A percentile compares a stretch with the other conserved stretches of the same genome.
Evolutionary conservation across 2,888 invertebrate species (phyloP).

Genomic region (Himalopsyche kuldschensis): DNA sequence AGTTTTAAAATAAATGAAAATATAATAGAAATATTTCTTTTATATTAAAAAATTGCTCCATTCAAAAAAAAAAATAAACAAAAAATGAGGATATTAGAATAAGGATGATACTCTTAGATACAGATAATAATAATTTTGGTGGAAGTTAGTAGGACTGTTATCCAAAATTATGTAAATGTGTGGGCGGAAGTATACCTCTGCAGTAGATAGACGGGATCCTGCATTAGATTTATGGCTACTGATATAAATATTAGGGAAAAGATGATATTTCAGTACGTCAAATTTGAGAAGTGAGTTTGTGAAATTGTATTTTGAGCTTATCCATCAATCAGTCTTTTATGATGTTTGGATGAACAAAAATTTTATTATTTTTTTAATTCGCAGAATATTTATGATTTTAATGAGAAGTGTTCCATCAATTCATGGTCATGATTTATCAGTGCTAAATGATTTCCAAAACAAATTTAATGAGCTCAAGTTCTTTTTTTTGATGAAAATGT

Average conservation of each 20-base stretch:
- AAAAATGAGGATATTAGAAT: not conserved
- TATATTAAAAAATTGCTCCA: no score
- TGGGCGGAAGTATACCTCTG: not conserved
- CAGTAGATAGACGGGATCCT: not conserved
- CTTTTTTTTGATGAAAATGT: no score
- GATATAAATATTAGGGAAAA: not conserved
- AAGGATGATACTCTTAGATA: not conserved
- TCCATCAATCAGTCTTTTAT: not conserved
- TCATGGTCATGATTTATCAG: no score
- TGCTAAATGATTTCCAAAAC: no score
- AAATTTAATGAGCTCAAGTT: no score
- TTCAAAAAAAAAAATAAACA: not conserved
- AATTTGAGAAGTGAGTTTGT: not conserved
- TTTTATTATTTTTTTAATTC: not conserved
- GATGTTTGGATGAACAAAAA: not conserved
- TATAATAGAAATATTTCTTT: no score
- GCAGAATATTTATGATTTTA: no score
- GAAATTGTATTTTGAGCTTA: not conserved
- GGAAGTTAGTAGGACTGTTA: not conserved
- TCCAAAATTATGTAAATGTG: not conserved
- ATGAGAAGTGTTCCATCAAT: no score
- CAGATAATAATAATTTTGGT: conserved; percentile 1
- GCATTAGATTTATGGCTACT: not conserved
- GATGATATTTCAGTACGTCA: not conserved
- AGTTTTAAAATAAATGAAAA: no score